Evolutionary conservation across 2,797 vertebrate genomes (phyloP).

Genomic region (Cygnus olor): DNA sequence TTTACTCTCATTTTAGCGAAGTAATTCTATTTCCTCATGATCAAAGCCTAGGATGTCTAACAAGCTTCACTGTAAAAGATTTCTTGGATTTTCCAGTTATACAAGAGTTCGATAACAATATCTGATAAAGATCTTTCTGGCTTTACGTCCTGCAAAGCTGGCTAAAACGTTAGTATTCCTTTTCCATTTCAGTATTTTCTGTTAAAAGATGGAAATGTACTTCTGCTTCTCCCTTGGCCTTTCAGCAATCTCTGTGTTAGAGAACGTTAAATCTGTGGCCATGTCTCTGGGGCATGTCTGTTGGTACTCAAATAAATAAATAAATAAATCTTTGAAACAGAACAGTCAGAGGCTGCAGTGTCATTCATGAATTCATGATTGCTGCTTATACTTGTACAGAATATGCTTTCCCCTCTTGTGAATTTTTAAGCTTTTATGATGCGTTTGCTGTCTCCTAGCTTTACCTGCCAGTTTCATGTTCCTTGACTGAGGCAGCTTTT

Average conservation of each 20-base stretch:
- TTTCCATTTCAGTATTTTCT: neutral
- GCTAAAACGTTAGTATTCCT: neutral
- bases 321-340: neutral
- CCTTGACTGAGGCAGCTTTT: neutral
- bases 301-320: neutral
- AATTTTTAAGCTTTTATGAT: neutral
- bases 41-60: constrained; percentile 24
- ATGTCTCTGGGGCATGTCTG: neutral
- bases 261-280: neutral
- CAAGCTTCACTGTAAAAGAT: neutral
- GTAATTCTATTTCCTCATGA: neutral
- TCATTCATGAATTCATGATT: neutral
- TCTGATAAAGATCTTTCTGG: neutral
- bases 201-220: neutral
- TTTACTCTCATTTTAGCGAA: neutral
- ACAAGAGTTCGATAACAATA: neutral
- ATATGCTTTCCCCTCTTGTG: neutral
- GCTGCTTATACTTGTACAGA: neutral
- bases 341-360: neutral
- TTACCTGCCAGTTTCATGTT: neutral
- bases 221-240: constrained; percentile 3
- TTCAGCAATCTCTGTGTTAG: neutral
- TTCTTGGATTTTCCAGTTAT: constrained; percentile 8
- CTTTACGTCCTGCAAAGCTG: neutral
- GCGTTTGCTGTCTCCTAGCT: neutral